Conservation (phyloP, 2,888 invertebrate genomes). For the Pomacea canaliculata region DNA sequence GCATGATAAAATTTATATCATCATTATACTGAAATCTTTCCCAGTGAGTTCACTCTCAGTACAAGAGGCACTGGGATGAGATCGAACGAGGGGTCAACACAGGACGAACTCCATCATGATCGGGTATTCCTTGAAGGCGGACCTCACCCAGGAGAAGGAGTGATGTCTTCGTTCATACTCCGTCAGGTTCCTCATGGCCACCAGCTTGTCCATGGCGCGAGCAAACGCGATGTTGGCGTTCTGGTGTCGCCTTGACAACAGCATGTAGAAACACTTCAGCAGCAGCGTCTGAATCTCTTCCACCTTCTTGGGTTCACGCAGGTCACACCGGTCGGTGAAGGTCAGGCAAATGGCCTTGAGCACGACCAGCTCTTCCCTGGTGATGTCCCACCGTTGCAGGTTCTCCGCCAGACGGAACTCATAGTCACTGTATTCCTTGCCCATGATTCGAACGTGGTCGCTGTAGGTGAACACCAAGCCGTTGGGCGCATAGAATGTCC, state of each 20-base stretch:
- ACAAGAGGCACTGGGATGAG: no score
- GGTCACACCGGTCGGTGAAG: constrained; percentile 21
- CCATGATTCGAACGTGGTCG: constrained; percentile 19
- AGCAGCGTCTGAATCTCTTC: constrained; percentile 26
- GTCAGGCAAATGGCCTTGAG: constrained; percentile 28
- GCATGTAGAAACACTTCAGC: constrained; percentile 15
- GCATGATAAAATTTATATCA: no score
- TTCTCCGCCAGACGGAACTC: constrained; percentile 21
- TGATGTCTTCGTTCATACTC: not conserved
- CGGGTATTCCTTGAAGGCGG: not conserved
- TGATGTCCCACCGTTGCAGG: constrained; percentile 13
- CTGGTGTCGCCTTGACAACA: not conserved
- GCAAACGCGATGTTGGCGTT: not conserved
- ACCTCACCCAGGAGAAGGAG: not conserved
- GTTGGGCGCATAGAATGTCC: constrained; percentile 20
- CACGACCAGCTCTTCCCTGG: constrained; percentile 24
- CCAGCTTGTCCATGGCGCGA: not conserved
- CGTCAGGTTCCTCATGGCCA: not conserved
- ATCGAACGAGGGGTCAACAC: no score
- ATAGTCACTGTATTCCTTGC: constrained; percentile 21
- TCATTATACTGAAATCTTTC: no score
- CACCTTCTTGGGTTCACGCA: constrained; percentile 19
- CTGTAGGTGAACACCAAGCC: constrained; percentile 14
- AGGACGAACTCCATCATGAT: not conserved
- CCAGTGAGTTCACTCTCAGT: no score